Evolutionary conservation across 1,140 invertebrate genomes (phyloP).

Genomic region (Micrasema longulum): DNA sequence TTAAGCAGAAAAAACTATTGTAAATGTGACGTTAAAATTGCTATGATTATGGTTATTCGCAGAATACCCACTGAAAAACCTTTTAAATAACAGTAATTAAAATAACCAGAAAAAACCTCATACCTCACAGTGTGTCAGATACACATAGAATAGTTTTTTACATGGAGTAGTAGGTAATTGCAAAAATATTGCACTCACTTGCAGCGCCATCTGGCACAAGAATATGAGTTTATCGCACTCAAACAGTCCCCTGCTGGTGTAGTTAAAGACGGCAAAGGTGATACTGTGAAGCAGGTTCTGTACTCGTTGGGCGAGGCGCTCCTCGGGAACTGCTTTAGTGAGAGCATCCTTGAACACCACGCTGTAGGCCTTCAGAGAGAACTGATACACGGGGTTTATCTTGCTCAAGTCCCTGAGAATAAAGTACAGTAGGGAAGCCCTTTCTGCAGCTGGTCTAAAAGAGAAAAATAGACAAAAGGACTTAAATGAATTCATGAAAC

Average conservation of each 20-base stretch:
- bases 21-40: too few relatives aligned
- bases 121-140: too few relatives aligned
- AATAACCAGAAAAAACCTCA: too few relatives aligned
- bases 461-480: neutral
- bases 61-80: too few relatives aligned
- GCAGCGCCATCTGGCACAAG: constrained; percentile 87
- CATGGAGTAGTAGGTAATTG: too few relatives aligned
- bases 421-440: constrained; percentile 94
- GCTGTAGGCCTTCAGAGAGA: constrained; percentile 94
- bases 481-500: too few relatives aligned
- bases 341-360: constrained; percentile 93
- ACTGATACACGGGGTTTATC: constrained; percentile 97
- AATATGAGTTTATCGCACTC: constrained; percentile 95
- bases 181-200: too few relatives aligned
- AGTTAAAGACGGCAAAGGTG: constrained; percentile 87
- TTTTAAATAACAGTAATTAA: too few relatives aligned
- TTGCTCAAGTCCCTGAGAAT: constrained; percentile 93
- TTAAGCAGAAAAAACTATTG: too few relatives aligned
- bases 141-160: too few relatives aligned
- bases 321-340: constrained; percentile 73
- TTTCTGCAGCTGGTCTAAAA: constrained; percentile 79
- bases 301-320: constrained; percentile 80
- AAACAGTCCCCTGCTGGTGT: constrained; percentile 92
- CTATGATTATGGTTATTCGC: too few relatives aligned
- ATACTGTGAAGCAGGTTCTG: constrained; percentile 87